Base-by-base conservation (phyloP, 1,140 invertebrate genomes). In the Colletes latitarsis region DNA sequence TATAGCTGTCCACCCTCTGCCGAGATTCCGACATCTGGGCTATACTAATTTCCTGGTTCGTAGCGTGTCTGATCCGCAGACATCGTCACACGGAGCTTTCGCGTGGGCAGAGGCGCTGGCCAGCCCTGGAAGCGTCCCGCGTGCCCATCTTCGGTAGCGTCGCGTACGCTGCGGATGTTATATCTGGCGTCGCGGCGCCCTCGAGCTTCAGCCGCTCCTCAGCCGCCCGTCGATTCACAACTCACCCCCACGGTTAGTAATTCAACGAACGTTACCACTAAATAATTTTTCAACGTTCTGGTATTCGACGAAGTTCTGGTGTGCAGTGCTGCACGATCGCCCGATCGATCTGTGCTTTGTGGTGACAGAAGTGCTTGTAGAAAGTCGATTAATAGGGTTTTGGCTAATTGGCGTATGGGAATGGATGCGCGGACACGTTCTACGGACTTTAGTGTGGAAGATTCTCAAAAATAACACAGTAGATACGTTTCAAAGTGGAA, bases 81-180 rank as follows among this genome's bases (percentile, higher is more conserved):
- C 78, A 60, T 49, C 76, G 71, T 39, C 49, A 55, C 66, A 6
- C 43, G 1, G n/a, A 68, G 72, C 69, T 77, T 76, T 64, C 30
- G 87, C 87, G 92, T 92, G 91, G 92, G 91, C 88, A 90, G 91
- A 87, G 67, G 69, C 84, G 86, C 89, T 91, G 91, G 91, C 90
- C 88, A 92, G 88, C 91, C 91, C 91, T 92, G 89, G 91, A 92
- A 85, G 82, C 91, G 89, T 92, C 90, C 84, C 85, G 84, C 90
- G 91, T 92, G 92, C 91, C 92, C 92, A 93, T 92, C 89, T 92
- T 93, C 88, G 92, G 92, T 92, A 92, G 87, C 92, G 88, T 87
- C 87, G 87, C 74, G 88, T 76, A 87, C 83, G 67, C 72, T 85
- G 86, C 90, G 85, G 89, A 90, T 88, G 89, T 92, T 93, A 92